Percentiles rank a stretch among this genome's conserved stretches.
Conservation (phyloP, 2,113 vertebrate genomes). For the Catharus fuscescens region DNA sequence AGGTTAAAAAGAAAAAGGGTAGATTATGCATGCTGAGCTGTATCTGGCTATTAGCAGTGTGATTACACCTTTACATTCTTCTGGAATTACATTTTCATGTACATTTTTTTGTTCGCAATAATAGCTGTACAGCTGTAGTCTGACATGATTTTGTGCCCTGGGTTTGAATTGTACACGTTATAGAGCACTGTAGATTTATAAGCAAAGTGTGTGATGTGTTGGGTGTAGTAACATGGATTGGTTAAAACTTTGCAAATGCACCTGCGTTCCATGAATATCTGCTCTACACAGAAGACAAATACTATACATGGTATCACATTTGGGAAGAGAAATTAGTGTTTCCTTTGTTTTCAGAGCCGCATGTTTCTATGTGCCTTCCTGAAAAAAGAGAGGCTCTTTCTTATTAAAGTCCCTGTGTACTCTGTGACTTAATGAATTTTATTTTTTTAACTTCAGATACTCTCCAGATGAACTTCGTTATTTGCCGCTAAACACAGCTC, state of each 20-base stretch:
- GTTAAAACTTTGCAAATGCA: background rate
- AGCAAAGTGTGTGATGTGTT: background rate
- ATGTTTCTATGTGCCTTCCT: background rate
- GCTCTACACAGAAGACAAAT: background rate
- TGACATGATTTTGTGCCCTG: background rate
- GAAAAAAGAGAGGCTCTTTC: background rate
- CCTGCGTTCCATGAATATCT: background rate
- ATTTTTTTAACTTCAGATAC: conserved; percentile 77
- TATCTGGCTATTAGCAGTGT: background rate
- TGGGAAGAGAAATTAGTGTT: background rate
- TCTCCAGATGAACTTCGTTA: conserved; percentile 97
- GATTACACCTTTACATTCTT: background rate
- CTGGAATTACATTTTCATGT: background rate
- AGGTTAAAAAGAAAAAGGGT: background rate
- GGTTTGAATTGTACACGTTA: background rate
- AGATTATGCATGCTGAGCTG: background rate
- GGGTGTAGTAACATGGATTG: fast-evolving
- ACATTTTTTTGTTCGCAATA: background rate
- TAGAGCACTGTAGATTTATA: background rate
- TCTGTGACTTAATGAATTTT: background rate
- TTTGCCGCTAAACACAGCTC: conserved; percentile 92
- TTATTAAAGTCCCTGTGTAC: background rate
- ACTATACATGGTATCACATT: background rate
- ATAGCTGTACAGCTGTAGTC: background rate
- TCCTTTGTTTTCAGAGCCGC: background rate